Percentiles rank a stretch among this genome's conserved stretches.
Conservation (phyloP, 2,797 vertebrate genomes). For the Pangasius macronema region DNA sequence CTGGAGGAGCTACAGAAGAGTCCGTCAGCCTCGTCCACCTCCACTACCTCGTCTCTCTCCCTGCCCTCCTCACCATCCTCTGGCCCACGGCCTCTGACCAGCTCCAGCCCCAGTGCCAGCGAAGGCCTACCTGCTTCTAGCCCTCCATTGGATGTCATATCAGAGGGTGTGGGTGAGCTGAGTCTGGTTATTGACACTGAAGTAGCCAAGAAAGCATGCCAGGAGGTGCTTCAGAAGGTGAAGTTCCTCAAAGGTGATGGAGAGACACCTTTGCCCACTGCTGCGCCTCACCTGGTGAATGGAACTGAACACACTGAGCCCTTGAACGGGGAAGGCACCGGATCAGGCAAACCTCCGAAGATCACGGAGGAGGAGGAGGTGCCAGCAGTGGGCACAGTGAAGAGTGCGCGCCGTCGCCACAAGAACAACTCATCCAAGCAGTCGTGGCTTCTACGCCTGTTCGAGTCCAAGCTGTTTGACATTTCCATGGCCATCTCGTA, state of each 20-base stretch:
- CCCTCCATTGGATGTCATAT: slow-evolving; percentile 81
- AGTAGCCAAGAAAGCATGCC: slow-evolving; percentile 88
- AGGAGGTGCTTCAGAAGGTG: slow-evolving; percentile 91
- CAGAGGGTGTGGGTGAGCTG: slow-evolving; percentile 81
- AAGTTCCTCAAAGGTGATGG: slow-evolving; percentile 72
- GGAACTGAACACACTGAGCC: slow-evolving; percentile 32
- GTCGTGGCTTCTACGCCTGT: slow-evolving; percentile 93
- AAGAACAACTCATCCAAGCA: slow-evolving; percentile 89
- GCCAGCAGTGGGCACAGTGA: slow-evolving; percentile 64
- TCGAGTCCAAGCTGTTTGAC: slow-evolving; percentile 96
- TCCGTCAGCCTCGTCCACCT: slow-evolving; percentile 72
- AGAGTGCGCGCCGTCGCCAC: slow-evolving; percentile 79
- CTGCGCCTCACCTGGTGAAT: slow-evolving; percentile 2
- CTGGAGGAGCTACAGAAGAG: slow-evolving; percentile 66
- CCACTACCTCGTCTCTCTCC: slow-evolving; percentile 74
- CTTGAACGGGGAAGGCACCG: accelerated
- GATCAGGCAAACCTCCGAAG: slow-evolving; percentile 45
- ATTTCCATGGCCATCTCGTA: slow-evolving; percentile 99
- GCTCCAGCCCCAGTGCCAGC: slow-evolving; percentile 65
- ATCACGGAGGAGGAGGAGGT: slow-evolving; percentile 80
- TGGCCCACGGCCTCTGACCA: slow-evolving; percentile 65
- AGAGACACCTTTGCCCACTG: slow-evolving; percentile 29
- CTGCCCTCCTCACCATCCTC: slow-evolving; percentile 66
- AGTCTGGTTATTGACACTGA: slow-evolving; percentile 85
- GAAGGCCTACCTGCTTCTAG: slow-evolving; percentile 69